Conservation (phyloP, 2,888 invertebrate genomes). For the Anagyrus pseudococci region DNA sequence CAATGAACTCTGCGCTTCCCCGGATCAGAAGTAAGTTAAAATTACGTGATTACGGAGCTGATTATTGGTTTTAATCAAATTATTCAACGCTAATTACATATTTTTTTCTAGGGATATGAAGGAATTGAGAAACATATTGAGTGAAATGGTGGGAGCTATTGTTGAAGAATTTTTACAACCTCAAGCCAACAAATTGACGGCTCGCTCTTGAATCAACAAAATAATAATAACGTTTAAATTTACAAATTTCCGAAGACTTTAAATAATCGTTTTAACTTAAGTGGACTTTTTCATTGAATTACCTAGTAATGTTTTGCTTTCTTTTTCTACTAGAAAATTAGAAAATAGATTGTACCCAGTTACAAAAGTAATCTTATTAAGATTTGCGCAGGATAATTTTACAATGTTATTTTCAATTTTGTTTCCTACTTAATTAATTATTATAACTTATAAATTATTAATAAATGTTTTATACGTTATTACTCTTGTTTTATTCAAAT, state of each 20-base stretch:
- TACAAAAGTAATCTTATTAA: no score
- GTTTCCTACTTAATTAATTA: conserved; percentile 11
- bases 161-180: conserved; percentile 85
- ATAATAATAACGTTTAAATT: background rate
- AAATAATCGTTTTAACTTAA: no score
- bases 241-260: background rate
- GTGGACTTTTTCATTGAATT: no score
- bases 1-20: conserved; percentile 82
- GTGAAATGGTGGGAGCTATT: conserved; percentile 79
- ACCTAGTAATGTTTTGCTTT: no score
- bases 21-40: conserved; percentile 67
- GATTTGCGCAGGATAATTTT: no score
- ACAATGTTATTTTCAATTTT: background rate
- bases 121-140: conserved; percentile 68
- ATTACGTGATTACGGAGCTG: background rate
- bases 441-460: conserved; percentile 21
- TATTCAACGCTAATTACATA: background rate
- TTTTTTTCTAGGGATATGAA: conserved; percentile 70
- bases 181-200: conserved; percentile 69
- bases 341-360: no score
- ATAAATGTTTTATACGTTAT: conserved; percentile 19
- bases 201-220: conserved; percentile 44
- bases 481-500: background rate
- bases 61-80: background rate
- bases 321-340: no score